A percentile compares a stretch with the other conserved stretches of the same genome.
phyloP scores from a whole-genome alignment of 2,888 invertebrate species.

The Metacarcinus magister region DNA sequence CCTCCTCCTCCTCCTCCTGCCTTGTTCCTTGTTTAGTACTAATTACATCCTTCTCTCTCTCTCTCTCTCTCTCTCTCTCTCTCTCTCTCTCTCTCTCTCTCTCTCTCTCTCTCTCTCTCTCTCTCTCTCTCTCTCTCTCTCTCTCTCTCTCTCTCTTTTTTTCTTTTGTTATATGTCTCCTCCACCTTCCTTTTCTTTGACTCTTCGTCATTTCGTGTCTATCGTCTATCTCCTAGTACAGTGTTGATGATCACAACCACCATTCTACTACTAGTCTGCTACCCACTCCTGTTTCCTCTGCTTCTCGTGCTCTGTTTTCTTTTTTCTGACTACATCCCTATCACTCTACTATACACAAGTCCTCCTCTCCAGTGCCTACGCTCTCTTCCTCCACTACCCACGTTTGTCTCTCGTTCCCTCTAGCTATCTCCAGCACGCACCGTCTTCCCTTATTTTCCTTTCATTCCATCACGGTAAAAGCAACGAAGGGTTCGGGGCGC shows the following conservation, averaged over 20 bases:
- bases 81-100: conserved; percentile 15
- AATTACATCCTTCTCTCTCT: conserved; percentile 10
- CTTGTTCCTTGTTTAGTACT: neutral
- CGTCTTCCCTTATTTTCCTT: neutral
- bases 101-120: conserved; percentile 64
- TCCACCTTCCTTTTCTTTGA: neutral
- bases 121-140: conserved; percentile 65
- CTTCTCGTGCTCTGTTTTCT: neutral
- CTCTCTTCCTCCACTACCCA: neutral
- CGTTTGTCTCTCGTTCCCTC: neutral
- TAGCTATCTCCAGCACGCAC: neutral
- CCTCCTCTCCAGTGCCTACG: neutral
- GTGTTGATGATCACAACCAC: no score
- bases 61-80: conserved; percentile 6
- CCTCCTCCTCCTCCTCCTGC: neutral
- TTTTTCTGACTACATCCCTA: neutral
- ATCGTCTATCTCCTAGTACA: no score
- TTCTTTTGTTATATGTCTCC: conserved; percentile 18
- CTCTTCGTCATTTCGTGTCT: neutral
- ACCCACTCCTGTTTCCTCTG: neutral
- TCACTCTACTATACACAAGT: neutral
- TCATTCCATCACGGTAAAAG: neutral
- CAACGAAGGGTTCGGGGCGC: neutral
- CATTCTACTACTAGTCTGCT: no score
- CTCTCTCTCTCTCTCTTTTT: conserved; percentile 36